phyloP scores from a whole-genome alignment of 1,140 invertebrate genomes.

The Nymphalis io region DNA sequence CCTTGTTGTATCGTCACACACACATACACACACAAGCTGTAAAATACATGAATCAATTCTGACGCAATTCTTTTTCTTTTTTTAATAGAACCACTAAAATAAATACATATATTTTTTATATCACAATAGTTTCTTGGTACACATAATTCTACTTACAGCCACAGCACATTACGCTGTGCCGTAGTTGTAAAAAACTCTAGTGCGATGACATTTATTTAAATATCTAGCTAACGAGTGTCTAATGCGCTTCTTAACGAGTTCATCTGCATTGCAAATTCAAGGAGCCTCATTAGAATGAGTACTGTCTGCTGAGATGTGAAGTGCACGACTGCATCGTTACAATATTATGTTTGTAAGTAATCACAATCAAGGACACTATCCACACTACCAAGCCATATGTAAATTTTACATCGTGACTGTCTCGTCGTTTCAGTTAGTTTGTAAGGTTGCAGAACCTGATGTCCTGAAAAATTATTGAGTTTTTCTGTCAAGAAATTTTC shows the following conservation, averaged over 20 bases:
- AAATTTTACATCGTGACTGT: no score
- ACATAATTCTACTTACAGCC: no score
- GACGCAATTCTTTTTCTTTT: no score
- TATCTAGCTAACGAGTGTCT: constrained; percentile 11
- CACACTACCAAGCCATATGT: background rate
- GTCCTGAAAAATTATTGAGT: no score
- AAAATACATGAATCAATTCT: no score
- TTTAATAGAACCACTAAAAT: no score
- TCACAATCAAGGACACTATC: constrained; percentile 10
- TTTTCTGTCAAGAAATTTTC: no score
- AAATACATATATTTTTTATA: no score
- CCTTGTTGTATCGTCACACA: no score
- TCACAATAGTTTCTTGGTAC: no score
- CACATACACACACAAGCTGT: no score
- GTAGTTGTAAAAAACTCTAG: background rate
- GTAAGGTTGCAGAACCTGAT: background rate
- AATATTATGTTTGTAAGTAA: constrained; percentile 11
- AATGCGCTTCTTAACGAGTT: constrained; percentile 19
- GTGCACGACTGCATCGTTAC: constrained; percentile 4
- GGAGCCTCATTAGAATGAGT: constrained; percentile 23
- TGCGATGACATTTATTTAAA: background rate
- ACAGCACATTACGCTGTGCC: background rate
- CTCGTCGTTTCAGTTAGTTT: background rate
- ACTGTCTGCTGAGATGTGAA: constrained; percentile 17
- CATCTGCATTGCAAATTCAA: constrained; percentile 23